Evolutionary conservation across 2,113 vertebrate species (phyloP), one percentile per base, ranked within the genome.

Genomic region (Picathartes gymnocephalus): DNA sequence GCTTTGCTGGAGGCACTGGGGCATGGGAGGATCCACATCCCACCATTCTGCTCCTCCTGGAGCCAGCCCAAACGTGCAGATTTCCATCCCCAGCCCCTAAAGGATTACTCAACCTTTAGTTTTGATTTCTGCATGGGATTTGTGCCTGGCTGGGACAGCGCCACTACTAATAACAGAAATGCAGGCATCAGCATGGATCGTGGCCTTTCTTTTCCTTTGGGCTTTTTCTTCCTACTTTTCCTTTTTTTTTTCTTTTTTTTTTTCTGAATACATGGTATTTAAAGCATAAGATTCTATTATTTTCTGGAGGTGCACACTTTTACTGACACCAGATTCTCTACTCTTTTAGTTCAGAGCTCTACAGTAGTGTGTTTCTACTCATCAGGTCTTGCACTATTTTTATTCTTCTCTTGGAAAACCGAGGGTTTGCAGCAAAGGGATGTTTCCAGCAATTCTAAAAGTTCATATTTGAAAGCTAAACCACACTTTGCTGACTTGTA

Each of bases 111-210:
- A 89, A 95, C 0, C 0, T 61, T 92, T 74, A 84, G 53, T 88
- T 94, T 94, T 92, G 79, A 96, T 94, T 96, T 95, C 94, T 96
- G 84, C 53, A 5, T 42, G 77, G 76, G 88, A 96, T 85, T 91
- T 3, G 7, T 61, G 92, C 68, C 89, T 95, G 66, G 64, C 64
- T 97, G 95, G 95, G 95, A 76, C 77, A 84, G 74, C 65, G 96
- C 95, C 93, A 95, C 80, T 83, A 93, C 86, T 95, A 95, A 95
- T 76, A 96, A 71, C 66, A 92, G 86, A 96, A 95, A 81, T 86
- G 93, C 88, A 91, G 57, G 69, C 92, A 96, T 96, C 95, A 96
- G 92, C 96, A 88, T 40, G 65, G 85, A 96, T 50, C 62, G 3
- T 7, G 54, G 80, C 65, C 66, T 23, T 91, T 64, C 33, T 90